phyloP scores from a whole-genome alignment of 2,888 invertebrate genomes.

The Drosophila trichaetosa region DNA sequence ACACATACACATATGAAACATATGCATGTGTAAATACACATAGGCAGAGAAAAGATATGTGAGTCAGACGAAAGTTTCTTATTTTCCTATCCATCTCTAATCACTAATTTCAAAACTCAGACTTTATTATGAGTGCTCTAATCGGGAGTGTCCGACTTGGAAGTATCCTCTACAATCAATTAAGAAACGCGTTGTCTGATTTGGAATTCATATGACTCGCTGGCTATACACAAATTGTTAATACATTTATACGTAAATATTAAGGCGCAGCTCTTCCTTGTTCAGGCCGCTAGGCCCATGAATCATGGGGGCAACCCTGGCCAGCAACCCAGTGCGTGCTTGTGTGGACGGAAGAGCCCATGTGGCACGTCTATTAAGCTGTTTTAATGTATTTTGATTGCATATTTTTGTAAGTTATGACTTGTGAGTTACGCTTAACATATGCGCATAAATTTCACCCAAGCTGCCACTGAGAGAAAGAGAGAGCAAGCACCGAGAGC shows the following conservation, averaged over 20 bases:
- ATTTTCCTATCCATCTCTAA: neutral
- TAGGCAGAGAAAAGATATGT: no score
- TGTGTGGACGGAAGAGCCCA: slow-evolving; percentile 11
- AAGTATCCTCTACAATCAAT: neutral
- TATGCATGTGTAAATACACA: neutral
- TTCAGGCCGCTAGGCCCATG: slow-evolving; percentile 12
- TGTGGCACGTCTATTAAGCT: slow-evolving; percentile 52
- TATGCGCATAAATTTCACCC: slow-evolving; percentile 49
- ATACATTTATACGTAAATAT: neutral
- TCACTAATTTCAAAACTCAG: neutral
- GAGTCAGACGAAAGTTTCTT: neutral
- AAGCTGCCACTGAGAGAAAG: neutral
- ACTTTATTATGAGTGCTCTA: neutral
- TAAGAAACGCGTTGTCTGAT: neutral
- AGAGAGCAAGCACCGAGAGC: neutral
- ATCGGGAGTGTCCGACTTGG: neutral
- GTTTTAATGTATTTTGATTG: slow-evolving; percentile 62
- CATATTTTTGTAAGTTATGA: slow-evolving; percentile 56
- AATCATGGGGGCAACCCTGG: slow-evolving; percentile 10
- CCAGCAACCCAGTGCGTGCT: neutral
- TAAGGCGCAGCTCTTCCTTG: slow-evolving; percentile 11
- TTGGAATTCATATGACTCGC: neutral
- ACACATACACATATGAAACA: slow-evolving; percentile 32
- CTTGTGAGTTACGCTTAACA: slow-evolving; percentile 44
- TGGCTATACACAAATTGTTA: slow-evolving; percentile 2